A percentile compares a stretch with the other conserved stretches of the same genome.
These are phyloP conservation scores for Rhombomys opimus DNA, from an alignment of 2,113 vertebrate genomes.

Conservation along the genomic window DNA sequence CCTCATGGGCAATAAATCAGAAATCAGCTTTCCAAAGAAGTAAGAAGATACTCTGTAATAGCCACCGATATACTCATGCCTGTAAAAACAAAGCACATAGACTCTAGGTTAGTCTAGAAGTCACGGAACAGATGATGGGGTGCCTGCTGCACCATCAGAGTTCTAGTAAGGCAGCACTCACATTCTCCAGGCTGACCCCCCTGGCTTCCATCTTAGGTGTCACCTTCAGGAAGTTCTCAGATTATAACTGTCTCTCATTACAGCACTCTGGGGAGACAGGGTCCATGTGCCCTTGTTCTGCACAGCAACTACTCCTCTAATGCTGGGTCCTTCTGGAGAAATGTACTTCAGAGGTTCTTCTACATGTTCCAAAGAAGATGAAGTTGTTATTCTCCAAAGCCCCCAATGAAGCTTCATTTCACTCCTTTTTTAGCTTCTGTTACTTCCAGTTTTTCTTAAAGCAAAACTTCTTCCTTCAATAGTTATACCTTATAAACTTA, in stretches of 20 bases:
- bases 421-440: not conserved
- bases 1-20: slow-evolving; percentile 93
- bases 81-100: slow-evolving; percentile 78
- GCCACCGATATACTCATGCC: slow-evolving; percentile 97
- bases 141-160: not conserved
- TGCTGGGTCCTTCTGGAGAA: not conserved
- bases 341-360: not conserved
- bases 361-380: not conserved
- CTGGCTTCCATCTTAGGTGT: rapidly evolving
- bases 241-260: not conserved
- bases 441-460: not conserved
- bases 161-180: not conserved
- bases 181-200: not conserved
- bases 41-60: slow-evolving; percentile 95
- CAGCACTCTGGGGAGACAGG: not conserved
- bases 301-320: not conserved
- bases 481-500: not conserved
- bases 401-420: not conserved
- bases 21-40: slow-evolving; percentile 93
- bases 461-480: not conserved
- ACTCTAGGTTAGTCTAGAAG: not conserved
- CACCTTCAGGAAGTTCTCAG: not conserved
- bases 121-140: not conserved
- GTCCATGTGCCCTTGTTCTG: not conserved
- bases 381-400: not conserved